Base-by-base conservation (phyloP, 2,113 vertebrate genomes). In the Hypomesus transpacificus region DNA sequence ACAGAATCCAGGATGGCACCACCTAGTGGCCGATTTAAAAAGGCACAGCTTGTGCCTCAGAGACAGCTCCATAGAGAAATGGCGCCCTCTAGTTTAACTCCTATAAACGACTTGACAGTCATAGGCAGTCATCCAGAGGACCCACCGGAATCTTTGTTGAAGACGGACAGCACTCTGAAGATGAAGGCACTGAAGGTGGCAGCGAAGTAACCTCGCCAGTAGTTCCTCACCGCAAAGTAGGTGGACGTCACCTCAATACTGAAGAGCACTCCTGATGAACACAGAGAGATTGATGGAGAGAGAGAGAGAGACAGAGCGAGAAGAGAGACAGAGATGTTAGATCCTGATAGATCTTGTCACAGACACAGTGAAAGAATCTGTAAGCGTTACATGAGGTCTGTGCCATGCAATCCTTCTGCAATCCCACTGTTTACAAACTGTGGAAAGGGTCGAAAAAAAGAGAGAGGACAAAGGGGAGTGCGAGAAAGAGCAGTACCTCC, bases 151-250 rank as follows among this genome's bases (percentile, higher is more conserved):
- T 99, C 97, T 73, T 97, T 96, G 90, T 97, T 99, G 90, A 96
- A 96, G 72, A 99, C 97, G 0, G 97, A 96, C 1, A 98, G 87
- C 46, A 98, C 96, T 28, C 97, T 91, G 87, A 99, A 99, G 82
- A 99, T 98, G 90, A 99, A 99, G 80, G 97, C 97, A 0, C 97
- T 98, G 85, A 99, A 98, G 1, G 96, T 96, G 26, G 97, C 97
- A 0, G 97, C 96, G 0, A 99, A 99, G 89, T 98, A 99, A 52
- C 97, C 97, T 0, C 97, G 94, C 97, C 97, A 99, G 83, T 99
- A 99, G 89, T 99, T 98, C 56, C 97, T 93, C 76, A 99, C 97
- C 0, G 97, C 97, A 0, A 99, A 99, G 91, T 96, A 98, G 1
- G 96, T 98, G 50, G 96, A 98, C 2, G 97, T 99, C 62, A 98